These are phyloP conservation scores for Hetaerina americana DNA, from an alignment of 1,140 invertebrate genomes.

Conservation along the genomic window DNA sequence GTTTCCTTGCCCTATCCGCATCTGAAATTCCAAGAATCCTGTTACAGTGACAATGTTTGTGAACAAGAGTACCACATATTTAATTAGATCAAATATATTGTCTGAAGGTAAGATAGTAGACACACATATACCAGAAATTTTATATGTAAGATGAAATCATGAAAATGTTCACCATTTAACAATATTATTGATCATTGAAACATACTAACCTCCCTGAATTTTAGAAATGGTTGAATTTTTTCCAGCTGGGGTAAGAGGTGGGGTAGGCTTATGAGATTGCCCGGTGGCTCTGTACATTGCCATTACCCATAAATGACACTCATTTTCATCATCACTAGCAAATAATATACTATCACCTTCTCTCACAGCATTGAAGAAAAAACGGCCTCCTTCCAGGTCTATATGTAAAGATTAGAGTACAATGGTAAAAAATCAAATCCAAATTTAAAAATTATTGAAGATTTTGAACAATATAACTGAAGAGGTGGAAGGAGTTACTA, in stretches of 20 bases:
- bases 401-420: no score
- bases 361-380: constrained; percentile 95
- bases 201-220: constrained; percentile 62
- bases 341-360: constrained; percentile 95
- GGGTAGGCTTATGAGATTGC: constrained; percentile 95
- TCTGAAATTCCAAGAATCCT: no score
- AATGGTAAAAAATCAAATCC: no score
- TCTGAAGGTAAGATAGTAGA: no score
- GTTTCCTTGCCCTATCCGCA: constrained; percentile 91
- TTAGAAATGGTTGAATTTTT: constrained; percentile 78
- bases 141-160: constrained; percentile 4
- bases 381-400: constrained; percentile 77
- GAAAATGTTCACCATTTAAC: no score
- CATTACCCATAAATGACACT: constrained; percentile 97
- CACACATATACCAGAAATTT: not conserved
- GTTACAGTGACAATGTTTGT: no score
- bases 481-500: no score
- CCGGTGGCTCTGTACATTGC: constrained; percentile 97
- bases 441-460: no score
- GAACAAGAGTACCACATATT: no score
- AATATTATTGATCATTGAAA: not conserved
- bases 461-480: no score
- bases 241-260: constrained; percentile 70
- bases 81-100: no score
- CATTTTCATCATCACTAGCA: constrained; percentile 96